Conservation (phyloP, 2,113 vertebrate genomes). For the Brachypodius melanocephalos region DNA sequence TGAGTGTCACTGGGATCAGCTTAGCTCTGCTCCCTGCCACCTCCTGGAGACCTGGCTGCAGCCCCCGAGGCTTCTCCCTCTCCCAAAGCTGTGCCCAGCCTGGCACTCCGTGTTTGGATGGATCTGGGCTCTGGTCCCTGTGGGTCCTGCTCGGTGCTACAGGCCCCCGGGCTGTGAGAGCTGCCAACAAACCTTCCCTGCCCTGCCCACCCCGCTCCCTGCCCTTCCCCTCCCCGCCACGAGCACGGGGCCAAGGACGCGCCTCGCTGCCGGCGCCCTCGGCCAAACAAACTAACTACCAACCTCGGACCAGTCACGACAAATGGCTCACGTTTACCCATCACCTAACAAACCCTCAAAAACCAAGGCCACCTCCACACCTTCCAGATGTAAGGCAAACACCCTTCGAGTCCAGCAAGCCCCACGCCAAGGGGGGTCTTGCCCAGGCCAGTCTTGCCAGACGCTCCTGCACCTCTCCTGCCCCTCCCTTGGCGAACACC, state of each 20-base stretch:
- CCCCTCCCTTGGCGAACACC: slow-evolving; percentile 74
- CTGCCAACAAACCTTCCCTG: slow-evolving; percentile 35
- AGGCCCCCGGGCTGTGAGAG: neutral
- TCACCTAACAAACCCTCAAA: slow-evolving; percentile 64
- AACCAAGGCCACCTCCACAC: slow-evolving; percentile 31
- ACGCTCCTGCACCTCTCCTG: slow-evolving; percentile 53
- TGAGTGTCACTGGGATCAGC: neutral
- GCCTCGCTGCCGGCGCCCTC: neutral
- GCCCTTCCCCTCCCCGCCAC: slow-evolving; percentile 30
- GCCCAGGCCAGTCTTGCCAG: slow-evolving; percentile 14
- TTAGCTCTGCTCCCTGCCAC: neutral
- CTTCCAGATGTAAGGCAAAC: neutral
- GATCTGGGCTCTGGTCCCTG: neutral
- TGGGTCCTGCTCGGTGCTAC: neutral
- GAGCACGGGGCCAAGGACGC: slow-evolving; percentile 51
- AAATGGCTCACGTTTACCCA: slow-evolving; percentile 54
- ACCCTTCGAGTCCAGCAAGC: slow-evolving; percentile 26
- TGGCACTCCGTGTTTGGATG: fast-evolving
- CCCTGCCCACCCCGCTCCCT: slow-evolving; percentile 40
- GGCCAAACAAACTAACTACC: slow-evolving; percentile 67
- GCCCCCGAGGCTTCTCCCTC: neutral
- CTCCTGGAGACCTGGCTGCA: neutral
- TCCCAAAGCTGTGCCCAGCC: neutral
- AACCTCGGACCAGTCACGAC: slow-evolving; percentile 64
- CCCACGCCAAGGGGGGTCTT: neutral